Base-by-base conservation (phyloP, 37 sponge, comb jelly and placozoan genomes). In the Amphimedon queenslandica region DNA sequence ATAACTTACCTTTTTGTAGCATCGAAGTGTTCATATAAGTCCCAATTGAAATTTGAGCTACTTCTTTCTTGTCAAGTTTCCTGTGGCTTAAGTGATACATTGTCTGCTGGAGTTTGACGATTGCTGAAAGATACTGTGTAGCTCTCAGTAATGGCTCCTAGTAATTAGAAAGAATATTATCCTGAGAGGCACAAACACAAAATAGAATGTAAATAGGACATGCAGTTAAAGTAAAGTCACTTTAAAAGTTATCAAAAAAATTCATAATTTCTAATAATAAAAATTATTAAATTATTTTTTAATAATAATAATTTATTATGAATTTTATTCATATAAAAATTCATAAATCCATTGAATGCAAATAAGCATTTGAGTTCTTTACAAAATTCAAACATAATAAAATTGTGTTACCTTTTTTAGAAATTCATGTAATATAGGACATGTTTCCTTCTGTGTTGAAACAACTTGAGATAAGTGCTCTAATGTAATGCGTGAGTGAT, bases 111-210 rank as follows among this genome's bases (percentile, higher is more conserved):
- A 91, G 77, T 43, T 77, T 55, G 0, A 80, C 74, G 28, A 91
- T 83, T 56, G 78, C 77, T 33, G 92, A 88, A 57, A 91, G 76
- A 51, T 87, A 87, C 68, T 87, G 92, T 55, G 86, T 80, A 30
- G 77, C 83, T 39, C 84, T 39, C n/a, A 91, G 55, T 31, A 42
- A 58, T 20, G 76, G 67, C 69, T 91, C 92, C 88, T 91, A 40
- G 0, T n/a, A 57, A 41, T 3, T 3, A 2, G n/a, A n/a, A n/a
- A n/a, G n/a, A n/a, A n/a, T n/a, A n/a, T n/a, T n/a, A n/a, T n/a
- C n/a, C n/a, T n/a, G n/a, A n/a, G n/a, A n/a, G n/a, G n/a, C n/a
- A n/a, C n/a, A n/a, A n/a, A n/a, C n/a, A n/a, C n/a, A n/a, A n/a
- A n/a, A n/a, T n/a, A n/a, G n/a, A n/a, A n/a, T n/a, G n/a, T n/a